phyloP scores from a whole-genome alignment of 2,797 vertebrate species.

The Euphonia xanthogaster region DNA sequence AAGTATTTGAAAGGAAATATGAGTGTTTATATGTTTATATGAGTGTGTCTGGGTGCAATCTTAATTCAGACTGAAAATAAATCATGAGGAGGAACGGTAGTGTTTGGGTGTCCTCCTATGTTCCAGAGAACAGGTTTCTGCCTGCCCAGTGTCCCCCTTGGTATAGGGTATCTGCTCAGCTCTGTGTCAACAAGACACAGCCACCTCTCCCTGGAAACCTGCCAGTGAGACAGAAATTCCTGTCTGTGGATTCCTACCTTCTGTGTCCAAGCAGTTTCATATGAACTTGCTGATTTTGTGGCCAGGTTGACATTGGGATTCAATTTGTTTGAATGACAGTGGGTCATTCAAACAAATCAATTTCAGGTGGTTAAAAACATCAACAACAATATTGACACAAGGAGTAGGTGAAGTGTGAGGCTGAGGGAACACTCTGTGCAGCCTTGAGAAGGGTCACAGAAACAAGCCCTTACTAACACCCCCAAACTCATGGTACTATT shows the following conservation, averaged over 20 bases:
- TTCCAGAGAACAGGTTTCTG: neutral
- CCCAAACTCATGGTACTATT: neutral
- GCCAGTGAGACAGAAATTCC: neutral
- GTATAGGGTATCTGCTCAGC: neutral
- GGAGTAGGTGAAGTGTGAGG: slow-evolving; percentile 8
- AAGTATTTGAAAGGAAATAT: neutral
- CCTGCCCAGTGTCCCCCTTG: neutral
- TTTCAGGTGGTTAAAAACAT: neutral
- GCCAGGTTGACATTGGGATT: neutral
- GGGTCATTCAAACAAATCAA: neutral
- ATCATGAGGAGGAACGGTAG: neutral
- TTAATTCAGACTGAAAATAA: neutral
- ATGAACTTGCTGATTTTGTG: neutral
- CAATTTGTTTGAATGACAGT: too few relatives aligned
- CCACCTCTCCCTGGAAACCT: neutral
- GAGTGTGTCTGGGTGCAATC: neutral
- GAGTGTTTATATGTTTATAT: neutral
- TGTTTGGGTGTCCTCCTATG: neutral
- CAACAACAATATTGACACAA: neutral
- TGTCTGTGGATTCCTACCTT: neutral
- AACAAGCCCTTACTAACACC: neutral
- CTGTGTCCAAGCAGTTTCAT: neutral
- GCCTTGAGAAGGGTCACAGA: neutral
- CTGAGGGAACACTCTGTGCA: neutral
- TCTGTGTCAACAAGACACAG: neutral